A percentile compares a stretch with the other conserved stretches of the same genome.
phyloP scores from a whole-genome alignment of 2,888 invertebrate genomes.

The Azorinus chamasolen region DNA sequence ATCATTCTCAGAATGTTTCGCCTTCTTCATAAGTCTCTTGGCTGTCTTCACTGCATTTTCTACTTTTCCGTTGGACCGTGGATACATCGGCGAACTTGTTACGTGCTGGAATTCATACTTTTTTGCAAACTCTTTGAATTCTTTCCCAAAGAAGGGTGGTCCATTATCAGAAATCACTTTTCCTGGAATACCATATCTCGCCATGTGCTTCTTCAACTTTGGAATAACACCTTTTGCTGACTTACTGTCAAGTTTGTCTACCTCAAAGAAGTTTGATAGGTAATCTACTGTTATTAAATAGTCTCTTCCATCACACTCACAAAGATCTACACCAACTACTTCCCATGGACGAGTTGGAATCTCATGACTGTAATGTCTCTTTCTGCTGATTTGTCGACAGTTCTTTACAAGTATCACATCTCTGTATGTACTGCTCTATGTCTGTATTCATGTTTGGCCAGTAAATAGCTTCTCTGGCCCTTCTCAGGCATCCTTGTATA shows the following conservation, averaged over 20 bases:
- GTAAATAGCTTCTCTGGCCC: slow-evolving; percentile 12
- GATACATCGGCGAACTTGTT: no score
- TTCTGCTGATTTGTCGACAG: slow-evolving; percentile 5
- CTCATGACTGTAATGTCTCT: slow-evolving; percentile 29
- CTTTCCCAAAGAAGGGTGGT: slow-evolving; percentile 10
- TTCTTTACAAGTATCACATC: slow-evolving; percentile 26
- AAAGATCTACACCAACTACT: slow-evolving; percentile 49
- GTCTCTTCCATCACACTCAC: slow-evolving; percentile 27
- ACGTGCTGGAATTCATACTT: slow-evolving; percentile 18
- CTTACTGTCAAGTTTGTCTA: slow-evolving; percentile 30
- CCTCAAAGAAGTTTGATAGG: slow-evolving; percentile 42
- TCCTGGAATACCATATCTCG: slow-evolving; percentile 24
- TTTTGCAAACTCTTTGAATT: slow-evolving; percentile 27
- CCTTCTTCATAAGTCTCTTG: no score
- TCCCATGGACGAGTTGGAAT: slow-evolving; percentile 42
- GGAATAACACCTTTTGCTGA: slow-evolving; percentile 16
- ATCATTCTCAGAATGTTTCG: no score
- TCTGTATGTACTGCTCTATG: slow-evolving; percentile 4
- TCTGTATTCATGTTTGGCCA: slow-evolving; percentile 20
- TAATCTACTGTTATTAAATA: slow-evolving; percentile 43
- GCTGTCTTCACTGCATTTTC: no score
- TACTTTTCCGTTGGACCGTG: no score
- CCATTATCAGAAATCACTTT: slow-evolving; percentile 35
- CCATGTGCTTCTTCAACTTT: slow-evolving; percentile 32
- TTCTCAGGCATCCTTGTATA: not conserved